Evolutionary conservation across 2,113 vertebrate genomes (phyloP).

Genomic region (Fulmarus glacialis): DNA sequence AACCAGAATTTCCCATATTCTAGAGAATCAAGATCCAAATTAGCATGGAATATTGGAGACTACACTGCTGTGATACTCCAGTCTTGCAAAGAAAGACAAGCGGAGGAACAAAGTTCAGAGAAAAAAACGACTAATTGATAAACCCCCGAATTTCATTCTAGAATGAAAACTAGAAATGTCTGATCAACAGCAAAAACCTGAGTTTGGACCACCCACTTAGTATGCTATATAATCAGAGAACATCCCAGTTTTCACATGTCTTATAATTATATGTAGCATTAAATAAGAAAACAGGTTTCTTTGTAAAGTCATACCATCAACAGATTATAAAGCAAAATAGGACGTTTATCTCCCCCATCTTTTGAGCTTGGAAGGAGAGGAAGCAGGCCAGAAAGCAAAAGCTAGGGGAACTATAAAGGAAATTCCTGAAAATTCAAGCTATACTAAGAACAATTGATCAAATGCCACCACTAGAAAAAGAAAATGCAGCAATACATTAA

Average conservation of each 20-base stretch:
- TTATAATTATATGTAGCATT: background rate
- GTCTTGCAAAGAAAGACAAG: background rate
- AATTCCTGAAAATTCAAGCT: background rate
- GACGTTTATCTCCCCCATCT: background rate
- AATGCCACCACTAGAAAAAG: background rate
- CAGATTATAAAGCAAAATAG: background rate
- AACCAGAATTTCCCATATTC: background rate
- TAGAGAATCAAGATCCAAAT: background rate
- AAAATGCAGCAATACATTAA: background rate
- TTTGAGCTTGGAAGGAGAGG: background rate
- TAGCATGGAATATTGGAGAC: background rate
- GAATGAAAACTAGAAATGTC: background rate
- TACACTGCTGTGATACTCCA: background rate
- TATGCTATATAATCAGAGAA: background rate
- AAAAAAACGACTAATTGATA: background rate
- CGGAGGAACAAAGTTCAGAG: background rate
- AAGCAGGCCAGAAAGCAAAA: background rate
- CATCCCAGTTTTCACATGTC: background rate
- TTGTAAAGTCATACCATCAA: background rate
- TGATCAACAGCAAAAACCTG: background rate
- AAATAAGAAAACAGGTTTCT: background rate
- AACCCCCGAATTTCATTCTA: background rate
- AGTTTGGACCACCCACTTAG: background rate
- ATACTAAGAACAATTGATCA: background rate
- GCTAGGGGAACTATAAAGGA: background rate